Conservation (phyloP, 2,888 invertebrate species). For the Notocelia uddmanniana region DNA sequence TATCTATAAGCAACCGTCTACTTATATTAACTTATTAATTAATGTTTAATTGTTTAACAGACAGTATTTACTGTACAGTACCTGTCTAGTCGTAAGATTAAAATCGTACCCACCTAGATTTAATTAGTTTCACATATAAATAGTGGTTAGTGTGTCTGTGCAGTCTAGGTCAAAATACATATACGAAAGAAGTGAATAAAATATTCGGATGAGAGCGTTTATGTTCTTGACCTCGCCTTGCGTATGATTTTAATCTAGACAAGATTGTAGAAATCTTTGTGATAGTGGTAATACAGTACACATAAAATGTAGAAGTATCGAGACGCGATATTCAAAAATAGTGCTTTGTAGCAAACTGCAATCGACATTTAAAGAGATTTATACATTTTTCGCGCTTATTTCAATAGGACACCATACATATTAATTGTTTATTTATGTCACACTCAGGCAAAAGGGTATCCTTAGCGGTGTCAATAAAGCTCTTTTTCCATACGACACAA, state of each 20-base stretch:
- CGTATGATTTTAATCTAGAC: neutral
- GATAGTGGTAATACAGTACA: constrained; percentile 10
- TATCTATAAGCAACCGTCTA: constrained; percentile 43
- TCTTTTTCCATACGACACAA: no score
- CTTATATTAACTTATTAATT: constrained; percentile 46
- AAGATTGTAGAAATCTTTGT: neutral
- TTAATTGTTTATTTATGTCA: no score
- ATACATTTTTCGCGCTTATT: no score
- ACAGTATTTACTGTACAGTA: constrained; percentile 83
- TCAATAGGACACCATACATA: no score
- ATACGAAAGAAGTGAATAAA: neutral
- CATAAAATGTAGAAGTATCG: neutral
- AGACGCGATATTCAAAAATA: no score
- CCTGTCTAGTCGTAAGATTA: constrained; percentile 83
- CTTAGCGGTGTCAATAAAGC: no score
- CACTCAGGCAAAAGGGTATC: no score
- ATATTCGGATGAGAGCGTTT: neutral
- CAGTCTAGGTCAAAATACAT: neutral
- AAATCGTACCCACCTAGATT: constrained; percentile 64
- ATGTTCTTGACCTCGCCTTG: neutral
- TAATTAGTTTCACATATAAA: constrained; percentile 40
- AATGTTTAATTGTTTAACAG: constrained; percentile 57
- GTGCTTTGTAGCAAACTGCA: no score
- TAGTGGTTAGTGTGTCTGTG: constrained; percentile 36
- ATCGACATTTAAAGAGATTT: no score